Conservation (phyloP, 2,797 vertebrate genomes). For the Micropoecilia bifurca region DNA sequence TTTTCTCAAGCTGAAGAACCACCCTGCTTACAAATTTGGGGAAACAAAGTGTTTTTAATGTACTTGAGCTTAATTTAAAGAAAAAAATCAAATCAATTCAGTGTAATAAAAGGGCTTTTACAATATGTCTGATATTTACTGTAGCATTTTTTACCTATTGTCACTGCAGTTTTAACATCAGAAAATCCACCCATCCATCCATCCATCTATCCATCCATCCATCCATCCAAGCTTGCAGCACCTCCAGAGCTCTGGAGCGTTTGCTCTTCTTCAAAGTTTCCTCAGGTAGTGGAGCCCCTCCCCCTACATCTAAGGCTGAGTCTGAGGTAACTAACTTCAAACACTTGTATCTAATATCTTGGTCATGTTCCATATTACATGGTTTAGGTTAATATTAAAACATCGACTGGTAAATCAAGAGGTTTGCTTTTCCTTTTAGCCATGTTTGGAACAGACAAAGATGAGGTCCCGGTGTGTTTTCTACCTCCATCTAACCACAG, state of each 20-base stretch:
- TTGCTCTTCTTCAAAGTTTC: background rate
- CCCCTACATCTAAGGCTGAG: background rate
- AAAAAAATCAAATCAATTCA: slow-evolving; percentile 43
- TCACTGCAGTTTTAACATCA: background rate
- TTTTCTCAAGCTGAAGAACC: slow-evolving; percentile 45
- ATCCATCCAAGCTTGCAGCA: too few relatives aligned
- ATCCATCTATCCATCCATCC: too few relatives aligned
- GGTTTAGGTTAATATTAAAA: background rate
- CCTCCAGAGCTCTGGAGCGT: background rate
- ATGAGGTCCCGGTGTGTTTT: background rate
- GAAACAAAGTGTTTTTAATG: slow-evolving; percentile 67
- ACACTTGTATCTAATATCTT: background rate
- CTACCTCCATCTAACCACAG: background rate
- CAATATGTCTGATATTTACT: background rate
- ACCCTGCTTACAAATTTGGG: slow-evolving; percentile 46
- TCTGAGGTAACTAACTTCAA: background rate
- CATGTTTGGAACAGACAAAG: background rate
- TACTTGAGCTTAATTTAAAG: slow-evolving; percentile 48
- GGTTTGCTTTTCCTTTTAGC: background rate
- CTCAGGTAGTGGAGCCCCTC: background rate
- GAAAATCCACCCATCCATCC: background rate
- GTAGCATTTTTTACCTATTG: background rate
- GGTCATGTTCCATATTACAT: background rate
- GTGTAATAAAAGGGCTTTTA: slow-evolving; percentile 49
- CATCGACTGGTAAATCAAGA: background rate